These are phyloP conservation scores for Calidris pugnax DNA, from an alignment of 2,113 vertebrate species.

Conservation along the genomic window DNA sequence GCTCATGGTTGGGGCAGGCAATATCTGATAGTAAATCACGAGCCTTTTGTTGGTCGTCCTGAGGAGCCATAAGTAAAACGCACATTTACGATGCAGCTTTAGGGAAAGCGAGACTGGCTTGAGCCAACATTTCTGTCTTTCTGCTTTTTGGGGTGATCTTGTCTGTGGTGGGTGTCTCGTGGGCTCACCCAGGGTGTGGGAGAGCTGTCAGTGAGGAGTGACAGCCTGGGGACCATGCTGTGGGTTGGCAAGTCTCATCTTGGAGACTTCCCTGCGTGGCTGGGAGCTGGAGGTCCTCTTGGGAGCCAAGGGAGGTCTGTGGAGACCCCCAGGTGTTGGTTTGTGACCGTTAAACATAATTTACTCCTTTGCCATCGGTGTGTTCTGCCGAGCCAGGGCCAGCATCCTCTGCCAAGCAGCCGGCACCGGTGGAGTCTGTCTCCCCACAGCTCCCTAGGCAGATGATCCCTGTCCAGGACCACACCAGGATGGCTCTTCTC, in stretches of 20 bases:
- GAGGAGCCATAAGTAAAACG: background rate
- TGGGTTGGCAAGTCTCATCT: background rate
- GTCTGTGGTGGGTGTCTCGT: background rate
- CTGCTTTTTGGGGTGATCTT: background rate
- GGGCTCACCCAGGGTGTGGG: too few species aligned
- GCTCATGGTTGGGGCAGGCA: background rate
- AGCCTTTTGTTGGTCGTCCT: background rate
- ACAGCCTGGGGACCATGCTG: background rate
- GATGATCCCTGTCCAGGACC: background rate
- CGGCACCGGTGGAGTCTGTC: background rate
- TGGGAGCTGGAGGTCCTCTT: rapidly evolving
- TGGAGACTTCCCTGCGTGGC: background rate
- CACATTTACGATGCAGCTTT: background rate
- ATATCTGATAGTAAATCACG: background rate
- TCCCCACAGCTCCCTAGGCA: rapidly evolving
- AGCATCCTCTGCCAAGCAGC: background rate
- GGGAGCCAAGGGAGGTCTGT: background rate
- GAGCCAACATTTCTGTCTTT: background rate
- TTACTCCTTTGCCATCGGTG: background rate
- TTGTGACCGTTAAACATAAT: rapidly evolving
- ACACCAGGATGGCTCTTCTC: background rate
- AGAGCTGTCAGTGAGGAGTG: background rate
- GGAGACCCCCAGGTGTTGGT: background rate
- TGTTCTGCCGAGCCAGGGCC: background rate
- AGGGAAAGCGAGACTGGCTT: background rate